Base-by-base conservation (phyloP, 2,888 invertebrate genomes). In the Dysmachus trigonus region DNA sequence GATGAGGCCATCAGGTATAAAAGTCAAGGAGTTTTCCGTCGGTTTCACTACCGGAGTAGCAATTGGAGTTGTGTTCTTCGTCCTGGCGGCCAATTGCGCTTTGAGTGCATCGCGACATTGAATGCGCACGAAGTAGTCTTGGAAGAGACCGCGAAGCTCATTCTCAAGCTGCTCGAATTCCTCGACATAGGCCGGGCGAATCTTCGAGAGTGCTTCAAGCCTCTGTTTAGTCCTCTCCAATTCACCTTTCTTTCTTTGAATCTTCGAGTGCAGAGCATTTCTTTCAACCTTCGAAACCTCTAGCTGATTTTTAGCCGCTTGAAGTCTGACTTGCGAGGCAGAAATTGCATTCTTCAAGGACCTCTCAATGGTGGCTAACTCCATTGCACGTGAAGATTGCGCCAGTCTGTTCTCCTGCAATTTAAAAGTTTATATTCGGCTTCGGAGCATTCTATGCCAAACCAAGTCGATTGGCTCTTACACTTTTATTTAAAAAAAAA, bases 101-200 rank as follows among this genome's bases (percentile, higher is more conserved):
- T 98, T 98, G 83, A 99, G 93, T 86, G 97, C 97, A 88, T 97
- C 95, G 74, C 98, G 94, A 89, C 97, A 97, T 83, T 98, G 95
- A 91, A 97, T 96, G 85, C 98, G 95, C 83, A 96, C 93, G 88
- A 99, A 95, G 92, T 98, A 99, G 89, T 96, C 95, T 53, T 96
- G 95, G 92, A 98, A 98, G 27, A 98, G 93, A 88, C 94, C 93
- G 89, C 96, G 96, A 22, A 99, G 92, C 90, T 98, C 98, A 71
- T 93, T 93, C 92, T 99, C 99, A 84, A 98, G 93, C 77, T 95
- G 95, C 87, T 97, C 97, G 91, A 98, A 97, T 92, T 99, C 99
- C 89, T 98, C 98, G 94, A 99, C 96, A 91, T 98, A 99, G 0
- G 98, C 98, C 0, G 99, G 99, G 82, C 98, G 95, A 88, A 99